Percentiles rank a stretch among this genome's conserved stretches.
Evolutionary conservation across 2,797 vertebrate species (phyloP).

Genomic region (Gambusia yucatana): DNA sequence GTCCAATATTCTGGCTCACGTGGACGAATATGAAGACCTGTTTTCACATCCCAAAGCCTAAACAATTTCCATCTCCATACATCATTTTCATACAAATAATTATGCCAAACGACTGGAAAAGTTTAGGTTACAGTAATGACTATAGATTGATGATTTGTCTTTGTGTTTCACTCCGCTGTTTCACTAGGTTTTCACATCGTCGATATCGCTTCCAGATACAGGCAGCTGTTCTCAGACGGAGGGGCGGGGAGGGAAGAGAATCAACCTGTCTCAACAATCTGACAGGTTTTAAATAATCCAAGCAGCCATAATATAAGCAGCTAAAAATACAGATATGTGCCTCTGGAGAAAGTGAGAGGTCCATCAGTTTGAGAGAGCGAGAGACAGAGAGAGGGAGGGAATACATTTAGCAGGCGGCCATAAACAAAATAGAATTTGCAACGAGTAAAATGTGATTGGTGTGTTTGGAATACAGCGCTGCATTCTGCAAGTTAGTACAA

Average conservation of each 20-base stretch:
- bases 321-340: constrained; percentile 1
- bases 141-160: neutral
- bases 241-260: neutral
- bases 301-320: neutral
- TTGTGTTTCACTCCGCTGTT: neutral
- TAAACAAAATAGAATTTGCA: neutral
- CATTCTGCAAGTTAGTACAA: neutral
- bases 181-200: neutral
- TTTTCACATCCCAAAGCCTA: constrained; percentile 9
- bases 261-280: neutral
- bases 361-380: neutral
- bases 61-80: neutral
- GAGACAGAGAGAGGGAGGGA: neutral
- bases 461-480: neutral
- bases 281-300: constrained; percentile 7
- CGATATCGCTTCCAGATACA: neutral
- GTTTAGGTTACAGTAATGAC: constrained; percentile 1
- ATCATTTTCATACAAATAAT: constrained; percentile 9
- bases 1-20: constrained; percentile 13
- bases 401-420: neutral
- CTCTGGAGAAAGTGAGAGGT: constrained; percentile 5
- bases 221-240: neutral
- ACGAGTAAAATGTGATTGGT: neutral
- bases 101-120: neutral
- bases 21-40: neutral